Conservation (phyloP, 2,797 vertebrate species). For the Urophycis tenuis region DNA sequence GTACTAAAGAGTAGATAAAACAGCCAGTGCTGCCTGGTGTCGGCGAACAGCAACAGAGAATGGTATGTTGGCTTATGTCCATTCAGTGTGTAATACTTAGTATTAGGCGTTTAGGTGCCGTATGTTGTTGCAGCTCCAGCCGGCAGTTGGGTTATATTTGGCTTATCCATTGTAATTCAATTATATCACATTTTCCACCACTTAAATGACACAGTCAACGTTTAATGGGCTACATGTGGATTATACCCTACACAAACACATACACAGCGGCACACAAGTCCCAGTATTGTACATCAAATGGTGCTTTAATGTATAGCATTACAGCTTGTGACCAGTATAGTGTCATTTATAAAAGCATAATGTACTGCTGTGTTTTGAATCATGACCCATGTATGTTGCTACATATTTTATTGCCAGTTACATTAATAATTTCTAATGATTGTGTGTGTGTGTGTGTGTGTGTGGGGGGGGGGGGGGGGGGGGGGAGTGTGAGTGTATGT, state of each 20-base stretch:
- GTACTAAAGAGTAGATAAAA: constrained; percentile 3
- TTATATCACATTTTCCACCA: constrained; percentile 41
- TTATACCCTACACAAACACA: not conserved
- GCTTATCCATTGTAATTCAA: constrained; percentile 53
- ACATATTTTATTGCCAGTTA: not conserved
- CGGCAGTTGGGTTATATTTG: constrained; percentile 43
- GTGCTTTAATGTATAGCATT: not conserved
- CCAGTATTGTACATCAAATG: not conserved
- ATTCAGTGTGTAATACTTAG: not conserved
- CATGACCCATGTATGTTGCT: not conserved
- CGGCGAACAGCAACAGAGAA: constrained; percentile 23
- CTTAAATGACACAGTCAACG: constrained; percentile 35
- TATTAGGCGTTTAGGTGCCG: constrained; percentile 14
- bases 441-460: constrained; percentile 1
- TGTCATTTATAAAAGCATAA: not conserved
- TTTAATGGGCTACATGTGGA: not conserved
- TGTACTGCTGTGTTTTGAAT: not conserved
- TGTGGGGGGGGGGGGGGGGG: too few species aligned
- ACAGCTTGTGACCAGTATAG: not conserved
- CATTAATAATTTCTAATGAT: not conserved
- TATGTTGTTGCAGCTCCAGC: not conserved
- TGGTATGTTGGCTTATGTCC: constrained; percentile 1
- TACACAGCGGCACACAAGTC: not conserved
- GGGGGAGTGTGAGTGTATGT: not conserved
- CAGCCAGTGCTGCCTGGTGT: constrained; percentile 5